Evolutionary conservation across 1,140 invertebrate genomes (phyloP).

Genomic region (Spodoptera frugiperda): DNA sequence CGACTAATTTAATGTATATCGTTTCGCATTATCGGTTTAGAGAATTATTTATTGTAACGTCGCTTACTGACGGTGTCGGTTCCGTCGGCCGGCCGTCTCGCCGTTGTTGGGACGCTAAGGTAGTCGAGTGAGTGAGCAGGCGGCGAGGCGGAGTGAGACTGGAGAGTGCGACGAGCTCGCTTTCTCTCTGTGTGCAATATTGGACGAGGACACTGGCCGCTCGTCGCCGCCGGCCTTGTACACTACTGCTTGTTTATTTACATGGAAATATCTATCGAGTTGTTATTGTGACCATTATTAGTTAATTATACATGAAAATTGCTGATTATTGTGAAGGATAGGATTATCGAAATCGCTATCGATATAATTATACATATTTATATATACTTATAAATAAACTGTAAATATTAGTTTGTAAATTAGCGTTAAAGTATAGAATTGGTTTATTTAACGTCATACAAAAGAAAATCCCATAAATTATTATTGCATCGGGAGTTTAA

Average conservation of each 20-base stretch:
- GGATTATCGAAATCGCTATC: slow-evolving; percentile 81
- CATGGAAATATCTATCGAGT: slow-evolving; percentile 84
- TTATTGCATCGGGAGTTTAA: slow-evolving; percentile 83
- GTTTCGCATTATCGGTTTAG: slow-evolving; percentile 79
- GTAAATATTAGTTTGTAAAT: slow-evolving; percentile 85
- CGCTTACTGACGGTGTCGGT: slow-evolving; percentile 62
- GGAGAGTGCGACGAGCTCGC: slow-evolving; percentile 53
- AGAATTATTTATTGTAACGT: slow-evolving; percentile 84
- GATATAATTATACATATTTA: slow-evolving; percentile 86
- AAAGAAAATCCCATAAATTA: slow-evolving; percentile 85
- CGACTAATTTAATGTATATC: slow-evolving; percentile 70
- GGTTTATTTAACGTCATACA: slow-evolving; percentile 85
- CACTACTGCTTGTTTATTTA: slow-evolving; percentile 86
- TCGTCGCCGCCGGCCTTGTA: slow-evolving; percentile 70
- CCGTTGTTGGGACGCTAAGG: slow-evolving; percentile 10
- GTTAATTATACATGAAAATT: slow-evolving; percentile 85
- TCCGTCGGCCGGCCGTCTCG: slow-evolving; percentile 53
- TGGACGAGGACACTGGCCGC: slow-evolving; percentile 63
- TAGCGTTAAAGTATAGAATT: slow-evolving; percentile 86
- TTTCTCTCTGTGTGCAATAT: slow-evolving; percentile 65
- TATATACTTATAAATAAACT: slow-evolving; percentile 86
- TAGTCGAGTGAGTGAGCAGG: slow-evolving; percentile 7
- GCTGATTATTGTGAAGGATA: slow-evolving; percentile 82
- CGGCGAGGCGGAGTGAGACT: slow-evolving; percentile 37
- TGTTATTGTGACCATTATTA: slow-evolving; percentile 86